Conservation (phyloP, 2,113 vertebrate species). For the Halichoeres trimaculatus region DNA sequence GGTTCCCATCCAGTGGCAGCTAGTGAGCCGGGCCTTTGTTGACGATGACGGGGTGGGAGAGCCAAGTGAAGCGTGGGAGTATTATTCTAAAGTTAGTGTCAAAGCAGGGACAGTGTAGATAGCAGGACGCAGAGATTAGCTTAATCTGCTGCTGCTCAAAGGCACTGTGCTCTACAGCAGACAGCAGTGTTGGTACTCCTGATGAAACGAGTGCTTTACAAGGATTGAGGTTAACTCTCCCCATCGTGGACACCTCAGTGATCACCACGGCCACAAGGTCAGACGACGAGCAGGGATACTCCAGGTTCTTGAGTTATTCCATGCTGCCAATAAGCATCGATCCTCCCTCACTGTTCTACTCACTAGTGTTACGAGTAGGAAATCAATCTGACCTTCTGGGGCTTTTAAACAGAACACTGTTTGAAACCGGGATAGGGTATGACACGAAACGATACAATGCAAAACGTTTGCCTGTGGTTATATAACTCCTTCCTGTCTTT, state of each 20-base stretch:
- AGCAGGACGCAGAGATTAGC: slow-evolving; percentile 62
- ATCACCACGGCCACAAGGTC: slow-evolving; percentile 50
- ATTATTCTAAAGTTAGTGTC: slow-evolving; percentile 75
- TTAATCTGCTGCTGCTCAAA: slow-evolving; percentile 61
- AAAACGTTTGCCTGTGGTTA: no score
- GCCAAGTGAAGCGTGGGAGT: slow-evolving; percentile 66
- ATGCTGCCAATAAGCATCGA: no score
- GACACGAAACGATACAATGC: no score
- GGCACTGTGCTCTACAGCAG: slow-evolving; percentile 28
- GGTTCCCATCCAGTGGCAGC: slow-evolving; percentile 63
- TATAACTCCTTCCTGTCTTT: no score
- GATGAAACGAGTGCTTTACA: slow-evolving; percentile 60
- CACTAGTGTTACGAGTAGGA: no score
- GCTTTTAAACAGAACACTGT: no score
- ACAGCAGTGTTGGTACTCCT: slow-evolving; percentile 56
- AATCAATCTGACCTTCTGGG: no score
- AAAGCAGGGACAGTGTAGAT: slow-evolving; percentile 75
- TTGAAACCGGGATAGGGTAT: no score
- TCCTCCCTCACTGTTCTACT: no score
- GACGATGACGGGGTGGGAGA: slow-evolving; percentile 47
- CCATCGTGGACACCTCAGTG: slow-evolving; percentile 40
- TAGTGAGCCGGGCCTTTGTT: slow-evolving; percentile 65
- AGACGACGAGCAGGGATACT: slow-evolving; percentile 8
- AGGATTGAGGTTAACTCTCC: slow-evolving; percentile 51
- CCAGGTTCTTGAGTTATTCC: background rate